phyloP scores from a whole-genome alignment of 2,113 vertebrate species.

The Neodon shergylaensis region DNA sequence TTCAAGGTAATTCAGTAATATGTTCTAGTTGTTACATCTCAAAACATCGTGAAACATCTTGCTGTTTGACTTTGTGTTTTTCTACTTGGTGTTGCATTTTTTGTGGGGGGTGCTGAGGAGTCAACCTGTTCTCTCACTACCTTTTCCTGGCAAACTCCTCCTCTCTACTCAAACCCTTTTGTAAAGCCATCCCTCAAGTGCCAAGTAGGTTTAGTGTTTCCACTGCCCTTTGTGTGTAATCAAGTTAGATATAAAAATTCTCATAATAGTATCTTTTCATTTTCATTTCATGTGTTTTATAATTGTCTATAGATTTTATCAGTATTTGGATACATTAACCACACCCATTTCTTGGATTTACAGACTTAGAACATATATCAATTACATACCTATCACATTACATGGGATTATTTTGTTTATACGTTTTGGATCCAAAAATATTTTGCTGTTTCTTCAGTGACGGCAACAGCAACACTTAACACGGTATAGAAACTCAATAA shows the following conservation, averaged over 20 bases:
- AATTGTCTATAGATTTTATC: background rate
- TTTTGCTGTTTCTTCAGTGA: background rate
- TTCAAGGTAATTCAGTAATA: background rate
- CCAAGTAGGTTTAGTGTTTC: background rate
- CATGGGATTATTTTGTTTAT: background rate
- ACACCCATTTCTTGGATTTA: background rate
- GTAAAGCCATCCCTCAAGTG: background rate
- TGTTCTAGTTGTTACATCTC: background rate
- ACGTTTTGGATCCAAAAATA: background rate
- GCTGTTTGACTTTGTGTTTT: background rate
- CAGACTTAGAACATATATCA: background rate
- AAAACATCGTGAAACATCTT: background rate
- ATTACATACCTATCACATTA: background rate
- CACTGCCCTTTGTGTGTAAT: background rate
- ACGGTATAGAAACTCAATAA: background rate
- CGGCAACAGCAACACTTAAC: background rate
- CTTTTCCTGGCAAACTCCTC: background rate
- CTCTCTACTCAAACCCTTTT: background rate
- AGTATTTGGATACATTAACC: background rate
- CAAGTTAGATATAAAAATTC: background rate
- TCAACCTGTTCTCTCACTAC: background rate
- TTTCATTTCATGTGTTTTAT: conserved; percentile 26
- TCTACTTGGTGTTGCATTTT: background rate
- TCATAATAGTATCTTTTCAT: background rate
- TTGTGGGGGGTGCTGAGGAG: background rate